Conservation (phyloP, 2,888 invertebrate species). For the Cheiracanthium punctorium region DNA sequence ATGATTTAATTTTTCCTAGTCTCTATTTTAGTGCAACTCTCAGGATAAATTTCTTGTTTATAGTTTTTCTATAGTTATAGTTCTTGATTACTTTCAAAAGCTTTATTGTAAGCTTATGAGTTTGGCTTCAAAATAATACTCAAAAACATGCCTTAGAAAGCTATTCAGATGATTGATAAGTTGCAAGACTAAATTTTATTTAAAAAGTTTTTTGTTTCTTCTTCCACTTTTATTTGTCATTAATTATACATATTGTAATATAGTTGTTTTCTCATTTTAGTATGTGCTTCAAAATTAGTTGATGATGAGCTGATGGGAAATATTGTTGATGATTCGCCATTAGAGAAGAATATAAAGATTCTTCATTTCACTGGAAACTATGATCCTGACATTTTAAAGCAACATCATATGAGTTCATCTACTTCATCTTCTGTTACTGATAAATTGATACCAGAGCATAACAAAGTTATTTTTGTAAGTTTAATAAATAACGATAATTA, state of each 20-base stretch:
- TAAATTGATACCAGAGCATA: slow-evolving; percentile 42
- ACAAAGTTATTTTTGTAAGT: slow-evolving; percentile 61
- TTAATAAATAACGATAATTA: too few species aligned
- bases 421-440: slow-evolving; percentile 16
- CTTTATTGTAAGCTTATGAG: too few species aligned
- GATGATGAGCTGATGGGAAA: not conserved
- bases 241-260: not conserved
- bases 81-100: too few species aligned
- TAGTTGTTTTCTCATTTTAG: slow-evolving; percentile 8
- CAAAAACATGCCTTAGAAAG: too few species aligned
- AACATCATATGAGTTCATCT: not conserved
- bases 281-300: not conserved
- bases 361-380: slow-evolving; percentile 34
- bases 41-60: too few species aligned
- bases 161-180: too few species aligned
- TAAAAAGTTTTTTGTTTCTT: too few species aligned
- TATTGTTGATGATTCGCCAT: not conserved
- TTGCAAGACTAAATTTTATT: too few species aligned
- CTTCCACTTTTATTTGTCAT: not conserved
- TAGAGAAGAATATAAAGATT: slow-evolving; percentile 29
- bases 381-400: slow-evolving; percentile 23
- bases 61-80: too few species aligned
- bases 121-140: too few species aligned
- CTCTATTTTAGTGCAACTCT: too few species aligned
- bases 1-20: too few species aligned